Evolutionary conservation across 2,113 vertebrate genomes (phyloP).

Genomic region (Macquaria ambigua): DNA sequence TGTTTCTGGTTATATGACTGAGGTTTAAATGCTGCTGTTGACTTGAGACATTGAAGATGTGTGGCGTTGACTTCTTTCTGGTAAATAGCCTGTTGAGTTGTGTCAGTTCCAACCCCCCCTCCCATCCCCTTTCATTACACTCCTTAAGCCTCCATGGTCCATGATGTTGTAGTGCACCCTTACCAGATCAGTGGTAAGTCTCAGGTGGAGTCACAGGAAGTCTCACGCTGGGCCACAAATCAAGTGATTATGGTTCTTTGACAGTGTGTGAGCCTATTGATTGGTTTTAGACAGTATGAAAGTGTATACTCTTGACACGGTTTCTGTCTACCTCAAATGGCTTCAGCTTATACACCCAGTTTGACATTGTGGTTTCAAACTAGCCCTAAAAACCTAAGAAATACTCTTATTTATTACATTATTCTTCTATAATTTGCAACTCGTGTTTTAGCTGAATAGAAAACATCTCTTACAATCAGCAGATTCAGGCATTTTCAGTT

Average conservation of each 20-base stretch:
- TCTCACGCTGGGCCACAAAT: constrained; percentile 43
- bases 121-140: constrained; percentile 36
- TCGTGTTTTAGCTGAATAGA: constrained; percentile 13
- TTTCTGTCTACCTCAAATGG: constrained; percentile 82
- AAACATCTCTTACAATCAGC: not conserved
- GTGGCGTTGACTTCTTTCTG: constrained; percentile 60
- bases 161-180: constrained; percentile 40
- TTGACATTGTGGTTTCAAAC: constrained; percentile 61
- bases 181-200: constrained; percentile 52
- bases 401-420: not conserved
- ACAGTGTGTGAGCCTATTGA: constrained; percentile 28
- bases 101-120: constrained; percentile 45
- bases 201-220: constrained; percentile 56
- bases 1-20: constrained; percentile 64
- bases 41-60: constrained; percentile 59
- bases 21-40: constrained; percentile 76
- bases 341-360: constrained; percentile 62
- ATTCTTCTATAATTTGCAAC: not conserved
- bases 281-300: constrained; percentile 62
- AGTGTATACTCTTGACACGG: constrained; percentile 56
- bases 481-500: not conserved
- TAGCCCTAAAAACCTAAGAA: constrained; percentile 41
- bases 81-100: constrained; percentile 48
- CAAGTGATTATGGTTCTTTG: constrained; percentile 36
- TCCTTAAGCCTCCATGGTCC: constrained; percentile 51